Evolutionary conservation across 2,113 vertebrate species (phyloP).

Genomic region (Ornithorhynchus anatinus): DNA sequence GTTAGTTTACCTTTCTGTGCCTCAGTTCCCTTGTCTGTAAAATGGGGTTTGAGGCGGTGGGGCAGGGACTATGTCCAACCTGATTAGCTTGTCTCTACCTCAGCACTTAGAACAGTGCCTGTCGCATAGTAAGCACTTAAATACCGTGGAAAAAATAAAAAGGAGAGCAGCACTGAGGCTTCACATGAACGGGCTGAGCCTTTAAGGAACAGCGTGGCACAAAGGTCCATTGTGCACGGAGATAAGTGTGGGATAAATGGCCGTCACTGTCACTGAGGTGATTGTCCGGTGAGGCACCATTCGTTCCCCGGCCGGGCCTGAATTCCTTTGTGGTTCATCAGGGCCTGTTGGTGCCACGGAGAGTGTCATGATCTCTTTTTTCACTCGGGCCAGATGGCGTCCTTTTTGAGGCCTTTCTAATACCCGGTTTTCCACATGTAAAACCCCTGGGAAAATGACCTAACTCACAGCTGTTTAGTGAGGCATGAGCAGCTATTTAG

Average conservation of each 20-base stretch:
- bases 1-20: too few species aligned
- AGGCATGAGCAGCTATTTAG: slow-evolving; percentile 99
- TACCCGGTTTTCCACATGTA: slow-evolving; percentile 94
- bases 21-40: too few species aligned
- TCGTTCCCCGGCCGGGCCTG: slow-evolving; percentile 81
- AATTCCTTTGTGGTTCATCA: slow-evolving; percentile 98
- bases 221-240: slow-evolving; percentile 82
- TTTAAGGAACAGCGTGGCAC: slow-evolving; percentile 76
- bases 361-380: slow-evolving; percentile 98
- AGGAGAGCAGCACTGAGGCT: slow-evolving; percentile 66
- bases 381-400: slow-evolving; percentile 97
- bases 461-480: slow-evolving; percentile 99
- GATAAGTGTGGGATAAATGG: slow-evolving; percentile 80
- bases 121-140: too few species aligned
- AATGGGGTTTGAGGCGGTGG: too few species aligned
- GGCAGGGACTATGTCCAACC: too few species aligned
- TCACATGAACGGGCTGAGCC: slow-evolving; percentile 70
- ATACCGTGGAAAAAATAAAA: too few species aligned
- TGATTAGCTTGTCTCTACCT: too few species aligned
- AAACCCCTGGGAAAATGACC: slow-evolving; percentile 99
- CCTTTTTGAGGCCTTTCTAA: slow-evolving; percentile 97
- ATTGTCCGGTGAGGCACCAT: slow-evolving; percentile 81
- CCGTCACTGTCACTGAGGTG: slow-evolving; percentile 79
- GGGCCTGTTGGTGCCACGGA: slow-evolving; percentile 98
- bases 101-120: too few species aligned